Evolutionary conservation across 2,113 vertebrate species (phyloP).

Genomic region (Centropus bengalensis): DNA sequence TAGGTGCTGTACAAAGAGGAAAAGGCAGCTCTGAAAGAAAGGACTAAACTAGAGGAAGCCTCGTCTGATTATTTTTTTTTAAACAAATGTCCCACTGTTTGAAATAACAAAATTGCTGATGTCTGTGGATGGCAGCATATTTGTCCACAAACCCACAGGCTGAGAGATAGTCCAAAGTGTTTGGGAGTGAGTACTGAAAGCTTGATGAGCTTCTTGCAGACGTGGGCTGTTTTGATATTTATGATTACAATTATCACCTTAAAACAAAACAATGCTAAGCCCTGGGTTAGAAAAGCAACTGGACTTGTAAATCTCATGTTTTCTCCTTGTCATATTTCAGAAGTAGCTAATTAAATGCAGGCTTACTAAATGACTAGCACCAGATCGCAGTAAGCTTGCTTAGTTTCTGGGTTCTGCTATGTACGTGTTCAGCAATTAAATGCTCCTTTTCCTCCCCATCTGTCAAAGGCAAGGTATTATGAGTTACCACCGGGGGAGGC

Average conservation of each 20-base stretch:
- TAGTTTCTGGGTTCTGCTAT: constrained; percentile 8
- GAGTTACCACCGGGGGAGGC: constrained; percentile 4
- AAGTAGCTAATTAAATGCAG: constrained; percentile 56
- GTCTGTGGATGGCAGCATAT: not conserved
- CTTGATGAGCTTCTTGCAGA: not conserved
- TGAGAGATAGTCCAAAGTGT: not conserved
- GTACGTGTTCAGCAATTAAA: constrained; percentile 56
- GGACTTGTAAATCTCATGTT: not conserved
- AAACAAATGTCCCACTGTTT: not conserved
- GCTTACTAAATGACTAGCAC: constrained; percentile 13
- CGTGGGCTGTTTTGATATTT: not conserved
- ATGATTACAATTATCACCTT: not conserved
- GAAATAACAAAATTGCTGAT: not conserved
- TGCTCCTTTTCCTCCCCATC: not conserved
- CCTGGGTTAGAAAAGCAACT: not conserved
- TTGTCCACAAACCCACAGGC: not conserved
- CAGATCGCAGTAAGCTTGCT: not conserved
- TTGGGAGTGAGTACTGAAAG: not conserved
- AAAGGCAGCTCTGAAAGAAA: not conserved
- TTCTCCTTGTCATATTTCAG: constrained; percentile 15
- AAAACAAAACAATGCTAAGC: not conserved
- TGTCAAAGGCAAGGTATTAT: constrained; percentile 39
- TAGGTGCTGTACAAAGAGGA: not conserved
- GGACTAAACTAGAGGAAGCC: not conserved
- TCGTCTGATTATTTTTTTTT: not conserved